Conservation (phyloP, 2,113 vertebrate genomes). For the Colistium nudipinnis region DNA sequence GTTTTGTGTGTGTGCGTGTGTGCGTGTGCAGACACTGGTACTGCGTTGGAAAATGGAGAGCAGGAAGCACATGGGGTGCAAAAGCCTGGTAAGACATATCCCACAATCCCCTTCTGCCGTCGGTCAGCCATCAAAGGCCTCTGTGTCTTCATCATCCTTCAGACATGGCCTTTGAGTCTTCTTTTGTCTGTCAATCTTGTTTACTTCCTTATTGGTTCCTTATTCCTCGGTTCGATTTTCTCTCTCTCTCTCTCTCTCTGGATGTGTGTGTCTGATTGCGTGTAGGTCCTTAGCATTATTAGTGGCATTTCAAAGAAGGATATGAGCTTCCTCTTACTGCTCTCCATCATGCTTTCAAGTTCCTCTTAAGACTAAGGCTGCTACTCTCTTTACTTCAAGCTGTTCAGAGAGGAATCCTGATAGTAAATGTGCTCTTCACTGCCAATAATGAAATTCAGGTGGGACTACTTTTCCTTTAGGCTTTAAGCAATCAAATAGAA, state of each 20-base stretch:
- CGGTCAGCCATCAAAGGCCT: slow-evolving; percentile 2
- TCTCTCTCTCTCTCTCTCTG: slow-evolving; percentile 9
- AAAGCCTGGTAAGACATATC: slow-evolving; percentile 80
- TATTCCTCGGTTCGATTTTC: not conserved
- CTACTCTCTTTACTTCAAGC: not conserved
- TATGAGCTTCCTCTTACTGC: slow-evolving; percentile 23
- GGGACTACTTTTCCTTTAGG: no score
- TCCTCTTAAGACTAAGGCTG: not conserved
- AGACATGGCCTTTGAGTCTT: slow-evolving; percentile 13
- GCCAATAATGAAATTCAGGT: not conserved
- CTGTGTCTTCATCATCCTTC: slow-evolving; percentile 16
- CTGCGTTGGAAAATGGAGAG: slow-evolving; percentile 87
- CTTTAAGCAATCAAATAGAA: not conserved
- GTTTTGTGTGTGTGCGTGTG: slow-evolving; percentile 60
- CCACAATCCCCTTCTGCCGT: slow-evolving; percentile 41
- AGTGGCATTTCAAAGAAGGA: not conserved
- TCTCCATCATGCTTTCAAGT: slow-evolving; percentile 9
- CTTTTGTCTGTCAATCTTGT: slow-evolving; percentile 6
- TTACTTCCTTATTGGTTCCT: slow-evolving; percentile 15
- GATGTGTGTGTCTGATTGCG: not conserved
- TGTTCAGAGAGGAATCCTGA: not conserved
- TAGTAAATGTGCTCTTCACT: not conserved
- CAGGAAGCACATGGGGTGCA: slow-evolving; percentile 82
- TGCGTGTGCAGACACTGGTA: slow-evolving; percentile 70
- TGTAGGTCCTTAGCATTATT: not conserved